Evolutionary conservation across 2,797 vertebrate genomes (phyloP).

Genomic region (Notolepis coatsorum): DNA sequence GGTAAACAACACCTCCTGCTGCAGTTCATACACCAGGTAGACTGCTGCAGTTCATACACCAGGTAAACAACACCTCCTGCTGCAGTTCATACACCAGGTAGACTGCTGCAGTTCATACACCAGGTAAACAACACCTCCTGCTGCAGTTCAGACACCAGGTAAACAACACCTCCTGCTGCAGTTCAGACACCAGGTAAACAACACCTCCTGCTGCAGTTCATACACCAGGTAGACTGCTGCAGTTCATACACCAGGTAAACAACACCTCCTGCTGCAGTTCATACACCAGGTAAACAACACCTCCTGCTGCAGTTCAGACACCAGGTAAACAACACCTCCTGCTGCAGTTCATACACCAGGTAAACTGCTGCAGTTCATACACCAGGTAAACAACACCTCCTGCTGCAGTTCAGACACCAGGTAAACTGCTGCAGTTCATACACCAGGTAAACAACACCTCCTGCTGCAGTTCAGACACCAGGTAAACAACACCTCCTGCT

Average conservation of each 20-base stretch:
- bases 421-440: slow-evolving; percentile 92
- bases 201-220: slow-evolving; percentile 91
- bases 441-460: slow-evolving; percentile 88
- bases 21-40: slow-evolving; percentile 94
- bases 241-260: slow-evolving; percentile 93
- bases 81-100: slow-evolving; percentile 96
- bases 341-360: slow-evolving; percentile 95
- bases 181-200: slow-evolving; percentile 92
- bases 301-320: slow-evolving; percentile 93
- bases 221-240: slow-evolving; percentile 93
- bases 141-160: slow-evolving; percentile 96
- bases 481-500: slow-evolving; percentile 88
- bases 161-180: slow-evolving; percentile 83
- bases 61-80: slow-evolving; percentile 87
- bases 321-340: slow-evolving; percentile 88
- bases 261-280: slow-evolving; percentile 89
- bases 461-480: slow-evolving; percentile 94
- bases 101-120: slow-evolving; percentile 91
- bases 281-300: slow-evolving; percentile 91
- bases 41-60: slow-evolving; percentile 93
- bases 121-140: slow-evolving; percentile 89
- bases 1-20: slow-evolving; percentile 88
- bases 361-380: slow-evolving; percentile 92
- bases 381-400: slow-evolving; percentile 87
- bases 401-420: slow-evolving; percentile 95